phyloP scores from a whole-genome alignment of 2,888 invertebrate genomes.

The Tridacna crocea region DNA sequence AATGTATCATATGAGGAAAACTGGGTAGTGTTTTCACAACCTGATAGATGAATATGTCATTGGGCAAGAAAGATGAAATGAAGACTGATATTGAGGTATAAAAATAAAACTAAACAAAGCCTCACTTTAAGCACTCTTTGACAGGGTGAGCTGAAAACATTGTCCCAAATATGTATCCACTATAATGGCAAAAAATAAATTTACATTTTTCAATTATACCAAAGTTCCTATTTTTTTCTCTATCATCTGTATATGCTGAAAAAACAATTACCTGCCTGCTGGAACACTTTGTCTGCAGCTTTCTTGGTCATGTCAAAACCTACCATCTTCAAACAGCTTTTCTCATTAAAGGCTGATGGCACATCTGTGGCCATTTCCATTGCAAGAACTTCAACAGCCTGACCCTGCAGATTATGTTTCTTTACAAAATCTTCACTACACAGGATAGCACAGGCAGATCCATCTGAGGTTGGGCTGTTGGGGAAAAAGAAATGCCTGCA shows the following conservation, averaged over 20 bases:
- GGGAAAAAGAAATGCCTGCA: background rate
- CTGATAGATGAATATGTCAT: no score
- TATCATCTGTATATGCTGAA: background rate
- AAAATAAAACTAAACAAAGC: no score
- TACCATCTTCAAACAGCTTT: constrained; percentile 90
- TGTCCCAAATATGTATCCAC: no score
- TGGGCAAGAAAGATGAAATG: no score
- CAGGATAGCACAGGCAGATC: constrained; percentile 96
- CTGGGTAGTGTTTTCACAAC: no score
- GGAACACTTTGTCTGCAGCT: constrained; percentile 87
- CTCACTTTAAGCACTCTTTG: no score
- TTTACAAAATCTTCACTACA: constrained; percentile 95
- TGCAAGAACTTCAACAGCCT: constrained; percentile 97
- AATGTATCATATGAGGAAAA: no score
- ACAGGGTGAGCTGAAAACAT: no score
- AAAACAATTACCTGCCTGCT: constrained; percentile 76
- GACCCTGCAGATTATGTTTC: constrained; percentile 89
- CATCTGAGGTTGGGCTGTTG: constrained; percentile 95
- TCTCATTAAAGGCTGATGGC: constrained; percentile 92
- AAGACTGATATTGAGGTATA: no score
- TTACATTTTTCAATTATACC: no score
- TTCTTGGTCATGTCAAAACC: constrained; percentile 97
- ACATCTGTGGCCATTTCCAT: constrained; percentile 99
- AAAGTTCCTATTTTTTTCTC: no score
- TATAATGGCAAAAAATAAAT: no score